A percentile compares a stretch with the other conserved stretches of the same genome.
These are phyloP conservation scores for Acholoe squamosa DNA, from an alignment of 2,888 invertebrate species.

Conservation along the genomic window DNA sequence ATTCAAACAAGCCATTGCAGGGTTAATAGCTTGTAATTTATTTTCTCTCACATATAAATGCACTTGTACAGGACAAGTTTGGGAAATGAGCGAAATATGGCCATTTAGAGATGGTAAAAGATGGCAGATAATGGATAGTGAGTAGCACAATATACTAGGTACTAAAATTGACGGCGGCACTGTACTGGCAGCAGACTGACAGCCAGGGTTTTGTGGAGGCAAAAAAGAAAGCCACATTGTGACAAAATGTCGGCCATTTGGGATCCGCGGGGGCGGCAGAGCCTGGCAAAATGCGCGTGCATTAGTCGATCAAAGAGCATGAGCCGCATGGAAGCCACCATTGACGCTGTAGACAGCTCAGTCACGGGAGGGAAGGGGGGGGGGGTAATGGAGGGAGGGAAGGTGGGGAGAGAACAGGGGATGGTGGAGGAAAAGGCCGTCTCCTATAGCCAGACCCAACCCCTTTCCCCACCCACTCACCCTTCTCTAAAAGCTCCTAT, in stretches of 20 bases:
- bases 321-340: neutral
- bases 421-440: neutral
- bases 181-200: too few relatives aligned
- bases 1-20: too few relatives aligned
- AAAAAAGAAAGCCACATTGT: constrained; percentile 45
- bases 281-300: constrained; percentile 15
- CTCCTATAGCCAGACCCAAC: neutral
- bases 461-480: neutral
- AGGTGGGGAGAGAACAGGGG: neutral
- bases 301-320: constrained; percentile 53
- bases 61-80: too few relatives aligned
- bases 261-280: neutral
- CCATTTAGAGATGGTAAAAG: too few relatives aligned
- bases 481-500: neutral
- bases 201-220: neutral
- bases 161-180: too few relatives aligned
- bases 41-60: too few relatives aligned
- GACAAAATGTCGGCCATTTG: constrained; percentile 28
- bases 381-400: neutral
- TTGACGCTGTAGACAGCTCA: neutral
- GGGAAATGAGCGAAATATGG: too few relatives aligned
- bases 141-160: too few relatives aligned
- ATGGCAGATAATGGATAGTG: too few relatives aligned
- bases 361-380: neutral
- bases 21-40: too few relatives aligned